These are phyloP conservation scores for Apus apus DNA, from an alignment of 2,113 vertebrate species.

Conservation along the genomic window DNA sequence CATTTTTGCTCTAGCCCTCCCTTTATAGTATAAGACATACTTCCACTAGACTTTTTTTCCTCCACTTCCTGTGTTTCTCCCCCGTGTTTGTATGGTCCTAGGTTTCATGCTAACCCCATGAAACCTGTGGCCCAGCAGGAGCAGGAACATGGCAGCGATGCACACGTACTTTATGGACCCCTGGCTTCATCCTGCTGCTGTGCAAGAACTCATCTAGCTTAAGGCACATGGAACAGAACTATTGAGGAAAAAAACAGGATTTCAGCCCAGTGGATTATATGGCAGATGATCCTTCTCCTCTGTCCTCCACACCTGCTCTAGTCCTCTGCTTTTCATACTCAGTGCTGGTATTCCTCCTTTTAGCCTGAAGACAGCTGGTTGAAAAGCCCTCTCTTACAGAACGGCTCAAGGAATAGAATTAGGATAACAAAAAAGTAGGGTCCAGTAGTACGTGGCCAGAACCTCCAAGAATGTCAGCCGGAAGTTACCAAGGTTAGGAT, in stretches of 20 bases:
- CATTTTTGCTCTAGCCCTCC: not conserved
- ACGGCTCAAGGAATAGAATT: not conserved
- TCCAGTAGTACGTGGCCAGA: not conserved
- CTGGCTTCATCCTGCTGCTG: not conserved
- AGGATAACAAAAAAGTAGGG: not conserved
- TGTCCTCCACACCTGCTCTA: not conserved
- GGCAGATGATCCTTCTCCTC: not conserved
- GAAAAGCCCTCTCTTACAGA: not conserved
- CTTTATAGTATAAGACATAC: not conserved
- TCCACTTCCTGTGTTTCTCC: not conserved
- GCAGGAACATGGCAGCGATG: not conserved
- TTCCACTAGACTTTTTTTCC: not conserved
- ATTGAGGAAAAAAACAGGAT: not conserved
- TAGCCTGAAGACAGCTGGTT: not conserved
- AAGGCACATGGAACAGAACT: rapidly evolving
- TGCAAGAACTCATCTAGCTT: not conserved
- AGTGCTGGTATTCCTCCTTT: rapidly evolving
- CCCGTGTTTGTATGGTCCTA: not conserved
- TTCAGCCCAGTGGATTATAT: not conserved
- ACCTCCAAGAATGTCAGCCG: not conserved
- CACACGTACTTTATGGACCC: not conserved
- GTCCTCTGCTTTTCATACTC: not conserved
- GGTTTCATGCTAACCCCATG: not conserved
- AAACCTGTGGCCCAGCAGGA: not conserved
- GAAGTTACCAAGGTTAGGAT: not conserved